Evolutionary conservation across 2,888 invertebrate genomes (phyloP), one percentile per base, ranked within the genome.

Genomic region (Erannis defoliaria): DNA sequence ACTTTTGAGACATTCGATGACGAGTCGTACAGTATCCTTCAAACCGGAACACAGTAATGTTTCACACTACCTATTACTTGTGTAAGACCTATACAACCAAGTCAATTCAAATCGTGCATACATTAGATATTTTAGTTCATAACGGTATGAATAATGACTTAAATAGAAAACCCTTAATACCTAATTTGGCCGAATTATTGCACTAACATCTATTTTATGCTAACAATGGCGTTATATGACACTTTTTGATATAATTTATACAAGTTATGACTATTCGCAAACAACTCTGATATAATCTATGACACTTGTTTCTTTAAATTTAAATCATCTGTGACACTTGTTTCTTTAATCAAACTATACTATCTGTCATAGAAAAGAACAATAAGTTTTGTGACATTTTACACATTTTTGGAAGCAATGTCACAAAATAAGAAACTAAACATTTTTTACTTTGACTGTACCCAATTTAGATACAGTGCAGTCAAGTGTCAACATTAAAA

Each of bases 131-230:
- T 46, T 38, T 19, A 38, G 37, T 26, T 29, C 42, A 45, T 55
- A 46, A 49, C 19, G 16, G n/a, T 12, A 35, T n/a, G 33, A 35
- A 19, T 48, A 59, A 18, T 29, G 23, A 40, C 38, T 5, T 18
- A 35, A 42, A 49, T 18, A 46, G 37, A 42, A 60, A 64, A 66
- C 65, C 45, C 55, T 62, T 74, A 76, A 56, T 40, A 56, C 49
- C 74, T 81, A 84, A 80, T 88, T 87, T 88, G 86, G 86, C 85
- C 77, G 77, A 78, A 73, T 74, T 85, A 87, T 87, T 87, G 87
- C 88, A 88, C 86, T 80, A 81, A 68, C 56, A 74, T 76, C 70
- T 62, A 63, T 46, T 61, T 61, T 46, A 58, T 53, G 43, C 46
- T 49, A 62, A 58, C 71, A 60, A 69, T 65, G 66, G 66, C 72